These are phyloP conservation scores for Zoanthus solanderi DNA, from an alignment of 92 coral and sea anemone species.

Conservation along the genomic window DNA sequence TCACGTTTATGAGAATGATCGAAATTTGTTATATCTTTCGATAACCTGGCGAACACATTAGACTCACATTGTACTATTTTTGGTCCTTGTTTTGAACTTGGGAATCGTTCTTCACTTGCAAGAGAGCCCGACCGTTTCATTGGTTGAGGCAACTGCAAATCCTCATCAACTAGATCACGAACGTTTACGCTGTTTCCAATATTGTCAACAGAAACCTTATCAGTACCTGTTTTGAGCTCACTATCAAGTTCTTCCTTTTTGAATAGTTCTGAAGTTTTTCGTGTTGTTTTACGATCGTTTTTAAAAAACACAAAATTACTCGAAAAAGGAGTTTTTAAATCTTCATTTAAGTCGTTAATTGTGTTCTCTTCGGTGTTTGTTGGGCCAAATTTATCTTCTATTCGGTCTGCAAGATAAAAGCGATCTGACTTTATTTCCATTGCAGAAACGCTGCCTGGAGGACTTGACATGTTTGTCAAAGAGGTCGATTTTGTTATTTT, in stretches of 20 bases:
- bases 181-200: background rate
- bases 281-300: background rate
- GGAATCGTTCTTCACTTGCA: background rate
- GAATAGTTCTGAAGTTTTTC: background rate
- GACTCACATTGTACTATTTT: background rate
- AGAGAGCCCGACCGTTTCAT: background rate
- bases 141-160: constrained; percentile 25
- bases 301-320: background rate
- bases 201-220: background rate
- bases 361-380: constrained; percentile 12
- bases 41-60: constrained; percentile 10
- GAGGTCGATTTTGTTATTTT: constrained; percentile 2
- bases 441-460: background rate
- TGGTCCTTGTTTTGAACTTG: background rate
- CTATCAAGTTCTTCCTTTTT: background rate
- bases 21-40: constrained; percentile 25
- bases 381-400: background rate
- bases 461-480: constrained; percentile 25
- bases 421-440: background rate
- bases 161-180: background rate
- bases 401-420: constrained; percentile 6
- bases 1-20: constrained; percentile 27
- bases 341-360: constrained; percentile 18
- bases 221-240: background rate
- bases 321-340: background rate